Evolutionary conservation across 1,140 invertebrate genomes (phyloP).

Genomic region (Trichonephila clavipes): DNA sequence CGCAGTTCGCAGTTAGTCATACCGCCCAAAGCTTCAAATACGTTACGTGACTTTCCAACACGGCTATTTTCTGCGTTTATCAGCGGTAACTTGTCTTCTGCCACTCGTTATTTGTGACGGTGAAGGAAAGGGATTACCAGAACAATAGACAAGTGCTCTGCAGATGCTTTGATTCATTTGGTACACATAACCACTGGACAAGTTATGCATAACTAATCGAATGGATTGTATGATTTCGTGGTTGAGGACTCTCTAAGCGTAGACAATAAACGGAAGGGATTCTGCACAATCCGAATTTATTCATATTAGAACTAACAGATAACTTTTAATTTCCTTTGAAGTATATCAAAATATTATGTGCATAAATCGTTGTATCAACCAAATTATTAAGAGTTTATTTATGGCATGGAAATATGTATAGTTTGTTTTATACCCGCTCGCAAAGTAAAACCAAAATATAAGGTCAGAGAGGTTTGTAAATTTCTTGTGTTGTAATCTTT

Average conservation of each 20-base stretch:
- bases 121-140: not conserved
- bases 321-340: too few species aligned
- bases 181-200: not conserved
- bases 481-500: too few species aligned
- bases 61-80: slow-evolving; percentile 36
- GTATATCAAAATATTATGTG: too few species aligned
- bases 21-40: slow-evolving; percentile 9
- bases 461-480: too few species aligned
- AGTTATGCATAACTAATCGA: slow-evolving; percentile 25
- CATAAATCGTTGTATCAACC: too few species aligned
- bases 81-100: slow-evolving; percentile 5
- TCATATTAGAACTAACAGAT: too few species aligned
- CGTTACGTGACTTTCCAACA: slow-evolving; percentile 54
- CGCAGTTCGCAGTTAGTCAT: slow-evolving; percentile 47
- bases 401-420: too few species aligned
- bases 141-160: not conserved
- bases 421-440: too few species aligned
- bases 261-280: not conserved
- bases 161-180: not conserved
- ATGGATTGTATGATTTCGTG: not conserved
- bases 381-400: too few species aligned
- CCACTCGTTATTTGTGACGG: slow-evolving; percentile 31
- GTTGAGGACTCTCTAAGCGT: not conserved
- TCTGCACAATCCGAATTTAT: too few species aligned
- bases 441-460: too few species aligned